Percentiles rank a stretch among this genome's conserved stretches.
phyloP scores from a whole-genome alignment of 1,140 invertebrate species.

The Aradophagus sp. region DNA sequence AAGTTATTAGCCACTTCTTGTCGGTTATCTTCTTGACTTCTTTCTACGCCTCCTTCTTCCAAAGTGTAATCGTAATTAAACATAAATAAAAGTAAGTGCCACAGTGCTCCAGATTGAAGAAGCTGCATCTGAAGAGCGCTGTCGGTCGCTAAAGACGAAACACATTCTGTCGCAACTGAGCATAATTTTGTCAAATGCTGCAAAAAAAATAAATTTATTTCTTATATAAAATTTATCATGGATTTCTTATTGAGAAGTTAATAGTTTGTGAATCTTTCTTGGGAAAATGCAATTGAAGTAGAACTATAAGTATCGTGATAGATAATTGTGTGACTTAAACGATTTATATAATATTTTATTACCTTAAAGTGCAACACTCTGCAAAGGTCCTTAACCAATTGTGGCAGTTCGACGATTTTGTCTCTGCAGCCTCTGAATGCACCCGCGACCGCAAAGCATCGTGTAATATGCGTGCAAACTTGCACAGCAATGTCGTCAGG shows the following conservation, averaged over 20 bases:
- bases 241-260: too few species aligned
- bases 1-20: conserved; percentile 94
- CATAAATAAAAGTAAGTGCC: conserved; percentile 92
- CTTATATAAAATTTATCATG: too few species aligned
- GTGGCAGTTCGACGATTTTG: conserved; percentile 89
- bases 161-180: conserved; percentile 88
- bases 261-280: too few species aligned
- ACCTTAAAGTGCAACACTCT: conserved; percentile 93
- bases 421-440: conserved; percentile 92
- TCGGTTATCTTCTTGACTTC: conserved; percentile 85
- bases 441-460: conserved; percentile 96
- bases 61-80: conserved; percentile 98
- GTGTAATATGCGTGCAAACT: conserved; percentile 94
- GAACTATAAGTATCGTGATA: too few species aligned
- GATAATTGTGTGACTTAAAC: too few species aligned
- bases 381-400: conserved; percentile 91
- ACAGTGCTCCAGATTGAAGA: conserved; percentile 93
- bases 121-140: conserved; percentile 90
- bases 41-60: conserved; percentile 95
- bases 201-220: conserved; percentile 61
- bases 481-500: conserved; percentile 88
- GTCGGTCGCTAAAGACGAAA: conserved; percentile 87
- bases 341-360: conserved; percentile 57
- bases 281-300: too few species aligned
- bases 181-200: conserved; percentile 88